Conservation (phyloP, 2,888 invertebrate species). For the Agriopis marginaria region DNA sequence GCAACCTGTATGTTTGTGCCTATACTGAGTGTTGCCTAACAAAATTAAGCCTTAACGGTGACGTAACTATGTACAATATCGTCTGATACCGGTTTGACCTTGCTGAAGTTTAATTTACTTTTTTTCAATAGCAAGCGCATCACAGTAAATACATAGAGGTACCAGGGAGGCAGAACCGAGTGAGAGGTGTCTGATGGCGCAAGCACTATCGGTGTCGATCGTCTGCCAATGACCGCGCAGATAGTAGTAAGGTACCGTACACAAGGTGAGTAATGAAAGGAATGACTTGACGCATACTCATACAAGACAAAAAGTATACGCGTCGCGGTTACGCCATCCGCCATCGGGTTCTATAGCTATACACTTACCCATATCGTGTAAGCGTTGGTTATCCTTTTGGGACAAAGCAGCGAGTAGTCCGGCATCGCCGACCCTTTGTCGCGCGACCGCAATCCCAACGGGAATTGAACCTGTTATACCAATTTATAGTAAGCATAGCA, state of each 20-base stretch:
- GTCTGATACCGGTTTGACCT: constrained; percentile 46
- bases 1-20: constrained; percentile 57
- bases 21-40: constrained; percentile 5
- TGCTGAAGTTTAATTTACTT: constrained; percentile 65
- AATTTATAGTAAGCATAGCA: constrained; percentile 10
- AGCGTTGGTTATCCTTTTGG: constrained; percentile 85
- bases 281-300: constrained; percentile 33
- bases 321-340: constrained; percentile 31
- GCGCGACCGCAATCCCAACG: constrained; percentile 94
- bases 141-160: constrained; percentile 81
- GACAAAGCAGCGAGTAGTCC: constrained; percentile 85
- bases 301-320: constrained; percentile 14
- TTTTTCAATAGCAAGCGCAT: constrained; percentile 78
- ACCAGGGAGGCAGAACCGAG: constrained; percentile 73
- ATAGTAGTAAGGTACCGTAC: constrained; percentile 23
- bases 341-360: constrained; percentile 27
- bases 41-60: constrained; percentile 42
- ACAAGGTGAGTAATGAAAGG: constrained; percentile 32
- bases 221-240: constrained; percentile 55
- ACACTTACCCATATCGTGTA: constrained; percentile 85
- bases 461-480: constrained; percentile 86
- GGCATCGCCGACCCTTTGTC: constrained; percentile 90
- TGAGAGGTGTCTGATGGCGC: constrained; percentile 61
- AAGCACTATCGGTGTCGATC: constrained; percentile 50
- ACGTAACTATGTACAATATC: constrained; percentile 40